Base-by-base conservation (phyloP, 2,888 invertebrate species). In the Pristionchus mayeri region DNA sequence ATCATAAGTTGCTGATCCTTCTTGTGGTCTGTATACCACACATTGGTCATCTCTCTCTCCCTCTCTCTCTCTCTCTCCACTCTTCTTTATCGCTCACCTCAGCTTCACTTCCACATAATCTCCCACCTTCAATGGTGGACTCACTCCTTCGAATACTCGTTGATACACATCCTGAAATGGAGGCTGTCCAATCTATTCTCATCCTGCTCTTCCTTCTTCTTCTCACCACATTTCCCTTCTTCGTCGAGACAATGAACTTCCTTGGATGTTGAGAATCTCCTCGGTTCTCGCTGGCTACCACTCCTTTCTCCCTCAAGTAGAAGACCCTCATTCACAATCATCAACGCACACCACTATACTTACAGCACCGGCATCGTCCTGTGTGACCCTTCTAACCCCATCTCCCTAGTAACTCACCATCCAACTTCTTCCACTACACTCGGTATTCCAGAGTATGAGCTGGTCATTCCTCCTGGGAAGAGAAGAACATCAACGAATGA, bases 221-320 rank as follows among this genome's bases (percentile, higher is more conserved):
- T 67, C 67, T 67, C 67, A 67, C 67, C 21, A 11, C 67, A 21
- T 13, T 18, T 67, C 67, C 67, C 30, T 67, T 67, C 4, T 21
- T 67, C 3, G 67, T 67, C 67, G 37, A 67, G 18, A 67, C 67
- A 21, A 67, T 37, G 67, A 67, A 67, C 16, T 67, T 67, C 40
- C 37, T 67, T 9, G n/a, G 30, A 18, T 3, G 11, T 67, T 67
- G 37, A 1, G 34, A 37, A 21, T 67, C 67, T 37, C 67, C 67
- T 40, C 67, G 37, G 2, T 30, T 18, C 21, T 21, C 37, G 18
- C 67, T 67, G 37, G 3, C 27, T 60, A 16, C 44, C 44, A 44
- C 6, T 44, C 44, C 24, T 57, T n/a, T 27, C 57, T n/a, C 27
- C 13, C 60, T 13, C 24, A n/a, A n/a, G n/a, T n/a, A n/a, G n/a